Evolutionary conservation across 2,113 vertebrate species (phyloP).

Genomic region (Dryoscopus gambensis): DNA sequence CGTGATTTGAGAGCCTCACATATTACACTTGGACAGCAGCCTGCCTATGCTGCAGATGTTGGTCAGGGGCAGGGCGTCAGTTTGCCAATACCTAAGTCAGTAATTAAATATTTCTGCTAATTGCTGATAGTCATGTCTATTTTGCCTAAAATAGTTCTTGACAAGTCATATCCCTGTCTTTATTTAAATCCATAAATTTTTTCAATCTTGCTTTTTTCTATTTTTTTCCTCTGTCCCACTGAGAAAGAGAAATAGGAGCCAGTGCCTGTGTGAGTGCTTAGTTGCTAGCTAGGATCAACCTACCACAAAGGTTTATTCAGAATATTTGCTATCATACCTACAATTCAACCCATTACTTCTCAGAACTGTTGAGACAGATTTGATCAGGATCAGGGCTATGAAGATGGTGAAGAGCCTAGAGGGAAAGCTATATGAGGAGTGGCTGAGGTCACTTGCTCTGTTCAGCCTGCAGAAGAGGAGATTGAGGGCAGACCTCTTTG

Average conservation of each 20-base stretch:
- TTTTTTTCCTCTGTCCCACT: neutral
- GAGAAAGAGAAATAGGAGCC: neutral
- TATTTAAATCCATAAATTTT: neutral
- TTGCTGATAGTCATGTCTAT: neutral
- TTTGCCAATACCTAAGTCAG: neutral
- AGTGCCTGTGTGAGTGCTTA: neutral
- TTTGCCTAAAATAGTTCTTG: neutral
- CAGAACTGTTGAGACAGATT: neutral
- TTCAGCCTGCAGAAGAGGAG: neutral
- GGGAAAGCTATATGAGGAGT: neutral
- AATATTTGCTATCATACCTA: neutral
- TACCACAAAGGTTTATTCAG: neutral
- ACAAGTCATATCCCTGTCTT: neutral
- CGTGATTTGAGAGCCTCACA: neutral
- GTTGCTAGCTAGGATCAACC: neutral
- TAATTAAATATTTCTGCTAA: neutral
- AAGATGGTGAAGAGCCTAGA: neutral
- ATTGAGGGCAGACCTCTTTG: neutral
- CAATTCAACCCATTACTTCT: neutral
- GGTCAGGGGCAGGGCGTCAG: neutral
- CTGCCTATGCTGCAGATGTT: rapidly evolving
- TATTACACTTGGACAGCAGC: neutral
- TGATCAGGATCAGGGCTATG: rapidly evolving
- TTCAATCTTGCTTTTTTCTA: neutral
- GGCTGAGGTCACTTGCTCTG: no score